Conservation (phyloP, 1,140 invertebrate species). For the Aricia agestis region DNA sequence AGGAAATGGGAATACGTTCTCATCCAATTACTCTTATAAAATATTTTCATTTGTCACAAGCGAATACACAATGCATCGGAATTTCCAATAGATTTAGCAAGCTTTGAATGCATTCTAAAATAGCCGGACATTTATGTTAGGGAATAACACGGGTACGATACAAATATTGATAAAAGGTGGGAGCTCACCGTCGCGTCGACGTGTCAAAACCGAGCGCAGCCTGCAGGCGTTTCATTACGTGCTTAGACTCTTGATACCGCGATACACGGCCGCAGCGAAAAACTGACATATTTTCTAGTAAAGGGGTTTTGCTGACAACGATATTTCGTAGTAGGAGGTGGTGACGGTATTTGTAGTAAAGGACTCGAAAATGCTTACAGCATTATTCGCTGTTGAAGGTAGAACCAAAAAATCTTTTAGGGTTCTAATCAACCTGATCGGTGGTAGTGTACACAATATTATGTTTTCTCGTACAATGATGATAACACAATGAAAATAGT, state of each 20-base stretch:
- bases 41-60: conserved; percentile 1
- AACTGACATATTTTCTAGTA: not conserved
- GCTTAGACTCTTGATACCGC: conserved; percentile 31
- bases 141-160: conserved; percentile 28
- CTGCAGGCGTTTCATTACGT: conserved; percentile 44
- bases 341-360: too few relatives aligned
- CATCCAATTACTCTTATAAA: not conserved
- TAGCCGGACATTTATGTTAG: conserved; percentile 19
- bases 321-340: too few relatives aligned
- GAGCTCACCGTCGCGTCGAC: conserved; percentile 33
- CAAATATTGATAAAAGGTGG: conserved; percentile 43
- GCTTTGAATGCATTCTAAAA: conserved; percentile 11
- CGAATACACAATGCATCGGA: not conserved
- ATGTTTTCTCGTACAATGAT: too few relatives aligned
- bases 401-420: too few relatives aligned
- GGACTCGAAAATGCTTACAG: too few relatives aligned
- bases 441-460: too few relatives aligned
- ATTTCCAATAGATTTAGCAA: conserved; percentile 10
- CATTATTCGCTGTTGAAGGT: too few relatives aligned
- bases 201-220: conserved; percentile 37
- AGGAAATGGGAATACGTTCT: not conserved
- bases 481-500: too few relatives aligned
- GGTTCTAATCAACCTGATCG: too few relatives aligned
- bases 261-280: conserved; percentile 24
- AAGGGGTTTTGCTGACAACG: not conserved